phyloP scores from a whole-genome alignment of 2,113 vertebrate species.

The Lophius piscatorius region DNA sequence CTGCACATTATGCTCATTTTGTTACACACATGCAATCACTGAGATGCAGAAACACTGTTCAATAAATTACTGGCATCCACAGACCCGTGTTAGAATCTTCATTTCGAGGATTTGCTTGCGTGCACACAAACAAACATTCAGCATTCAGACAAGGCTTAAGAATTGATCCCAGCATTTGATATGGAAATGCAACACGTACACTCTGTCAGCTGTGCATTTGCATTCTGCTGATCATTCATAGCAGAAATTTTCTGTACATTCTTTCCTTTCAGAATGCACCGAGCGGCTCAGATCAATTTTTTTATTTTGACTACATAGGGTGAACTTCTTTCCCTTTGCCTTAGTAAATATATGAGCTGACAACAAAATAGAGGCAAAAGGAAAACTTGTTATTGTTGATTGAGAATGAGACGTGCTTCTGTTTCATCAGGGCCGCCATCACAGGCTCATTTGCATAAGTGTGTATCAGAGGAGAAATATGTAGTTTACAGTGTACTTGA shows the following conservation, averaged over 20 bases:
- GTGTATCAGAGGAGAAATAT: neutral
- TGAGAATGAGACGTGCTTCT: constrained; percentile 16
- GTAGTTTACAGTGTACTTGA: neutral
- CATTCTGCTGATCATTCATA: constrained; percentile 65
- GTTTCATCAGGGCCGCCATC: neutral
- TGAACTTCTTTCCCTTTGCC: constrained; percentile 35
- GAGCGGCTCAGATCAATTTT: constrained; percentile 18
- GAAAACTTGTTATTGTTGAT: constrained; percentile 25
- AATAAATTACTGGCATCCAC: constrained; percentile 9
- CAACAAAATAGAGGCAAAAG: constrained; percentile 46
- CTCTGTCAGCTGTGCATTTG: constrained; percentile 38
- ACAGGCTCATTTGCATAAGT: constrained; percentile 14
- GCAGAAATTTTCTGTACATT: constrained; percentile 22
- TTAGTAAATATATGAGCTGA: constrained; percentile 42
- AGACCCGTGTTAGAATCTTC: constrained; percentile 5
- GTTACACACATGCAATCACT: too few species aligned
- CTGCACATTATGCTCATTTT: too few species aligned
- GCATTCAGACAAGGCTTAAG: constrained; percentile 35
- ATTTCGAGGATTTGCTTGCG: neutral
- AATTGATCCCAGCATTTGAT: constrained; percentile 56
- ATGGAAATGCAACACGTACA: constrained; percentile 56
- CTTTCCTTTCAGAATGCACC: constrained; percentile 40
- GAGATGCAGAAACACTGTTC: too few species aligned
- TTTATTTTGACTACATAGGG: constrained; percentile 56
- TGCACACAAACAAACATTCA: neutral